Evolutionary conservation across 2,113 vertebrate genomes (phyloP).

Genomic region (Girardinichthys multiradiatus): DNA sequence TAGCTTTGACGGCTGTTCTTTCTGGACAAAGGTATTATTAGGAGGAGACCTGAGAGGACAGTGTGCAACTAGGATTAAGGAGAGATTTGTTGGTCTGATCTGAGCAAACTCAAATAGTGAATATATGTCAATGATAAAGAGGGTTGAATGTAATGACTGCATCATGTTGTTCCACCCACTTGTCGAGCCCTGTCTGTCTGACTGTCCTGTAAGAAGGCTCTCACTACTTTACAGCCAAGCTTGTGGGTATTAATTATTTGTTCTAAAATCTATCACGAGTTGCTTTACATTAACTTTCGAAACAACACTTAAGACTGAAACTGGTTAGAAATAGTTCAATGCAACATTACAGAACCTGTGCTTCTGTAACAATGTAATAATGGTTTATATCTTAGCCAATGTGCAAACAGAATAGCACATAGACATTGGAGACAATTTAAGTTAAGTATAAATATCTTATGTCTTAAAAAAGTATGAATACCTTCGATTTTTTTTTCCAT

Average conservation of each 20-base stretch:
- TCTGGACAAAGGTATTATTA: conserved; percentile 36
- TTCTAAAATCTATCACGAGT: neutral
- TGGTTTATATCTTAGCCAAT: no score
- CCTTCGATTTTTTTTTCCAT: no score
- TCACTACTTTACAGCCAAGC: neutral
- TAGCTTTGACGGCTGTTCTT: conserved; percentile 12
- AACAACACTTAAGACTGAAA: neutral
- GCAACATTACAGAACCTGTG: no score
- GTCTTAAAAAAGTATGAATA: no score
- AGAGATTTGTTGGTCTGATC: conserved; percentile 35
- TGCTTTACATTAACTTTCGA: neutral
- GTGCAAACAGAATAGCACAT: no score
- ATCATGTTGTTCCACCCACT: conserved; percentile 4
- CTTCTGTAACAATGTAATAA: no score
- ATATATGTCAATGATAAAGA: conserved; percentile 16
- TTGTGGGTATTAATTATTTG: neutral
- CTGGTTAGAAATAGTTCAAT: no score
- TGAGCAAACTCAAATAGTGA: conserved; percentile 16
- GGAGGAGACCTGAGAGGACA: conserved; percentile 26
- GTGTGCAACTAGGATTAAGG: conserved; percentile 30
- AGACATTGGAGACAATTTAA: no score
- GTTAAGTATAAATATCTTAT: no score
- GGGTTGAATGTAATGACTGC: conserved; percentile 1
- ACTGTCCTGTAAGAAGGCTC: conserved; percentile 4
- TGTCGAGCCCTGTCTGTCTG: conserved; percentile 7